Percentiles rank a stretch among this genome's conserved stretches.
Conservation (phyloP, 2,888 invertebrate species). For the Drosophila fungiperda region DNA sequence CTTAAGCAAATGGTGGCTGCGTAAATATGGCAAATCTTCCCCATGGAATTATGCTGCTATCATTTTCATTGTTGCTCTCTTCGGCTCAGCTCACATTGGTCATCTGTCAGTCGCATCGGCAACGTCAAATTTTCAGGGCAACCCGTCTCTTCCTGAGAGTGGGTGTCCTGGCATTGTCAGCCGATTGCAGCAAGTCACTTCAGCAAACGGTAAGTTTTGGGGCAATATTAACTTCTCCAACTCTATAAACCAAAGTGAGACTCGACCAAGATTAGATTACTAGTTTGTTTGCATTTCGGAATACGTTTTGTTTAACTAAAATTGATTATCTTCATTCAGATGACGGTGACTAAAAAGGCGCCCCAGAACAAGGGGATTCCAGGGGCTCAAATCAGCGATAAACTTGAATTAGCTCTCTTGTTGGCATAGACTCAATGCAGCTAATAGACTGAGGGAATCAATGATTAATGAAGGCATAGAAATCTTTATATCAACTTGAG, state of each 20-base stretch:
- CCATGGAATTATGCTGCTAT: background rate
- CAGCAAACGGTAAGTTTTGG: conserved; percentile 37
- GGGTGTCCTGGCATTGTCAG: conserved; percentile 26
- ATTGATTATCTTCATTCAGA: background rate
- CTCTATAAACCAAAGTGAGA: background rate
- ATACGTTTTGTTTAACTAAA: background rate
- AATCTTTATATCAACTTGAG: background rate
- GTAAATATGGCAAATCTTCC: background rate
- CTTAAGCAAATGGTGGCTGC: conserved; percentile 45
- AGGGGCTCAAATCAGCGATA: background rate
- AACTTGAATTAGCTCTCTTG: background rate
- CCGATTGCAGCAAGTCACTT: conserved; percentile 23
- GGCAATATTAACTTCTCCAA: background rate
- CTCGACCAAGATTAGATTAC: background rate
- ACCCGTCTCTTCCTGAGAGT: conserved; percentile 27
- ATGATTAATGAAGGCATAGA: background rate
- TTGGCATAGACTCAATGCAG: background rate
- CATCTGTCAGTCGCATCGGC: conserved; percentile 39
- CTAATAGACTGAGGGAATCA: background rate
- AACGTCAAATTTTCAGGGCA: conserved; percentile 8
- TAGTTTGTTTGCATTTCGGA: background rate
- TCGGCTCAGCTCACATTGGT: conserved; percentile 47
- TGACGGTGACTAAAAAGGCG: background rate
- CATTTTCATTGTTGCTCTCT: conserved; percentile 18
- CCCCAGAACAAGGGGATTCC: background rate